Evolutionary conservation across 1,140 invertebrate genomes (phyloP).

Genomic region (Brachystomella parvula): DNA sequence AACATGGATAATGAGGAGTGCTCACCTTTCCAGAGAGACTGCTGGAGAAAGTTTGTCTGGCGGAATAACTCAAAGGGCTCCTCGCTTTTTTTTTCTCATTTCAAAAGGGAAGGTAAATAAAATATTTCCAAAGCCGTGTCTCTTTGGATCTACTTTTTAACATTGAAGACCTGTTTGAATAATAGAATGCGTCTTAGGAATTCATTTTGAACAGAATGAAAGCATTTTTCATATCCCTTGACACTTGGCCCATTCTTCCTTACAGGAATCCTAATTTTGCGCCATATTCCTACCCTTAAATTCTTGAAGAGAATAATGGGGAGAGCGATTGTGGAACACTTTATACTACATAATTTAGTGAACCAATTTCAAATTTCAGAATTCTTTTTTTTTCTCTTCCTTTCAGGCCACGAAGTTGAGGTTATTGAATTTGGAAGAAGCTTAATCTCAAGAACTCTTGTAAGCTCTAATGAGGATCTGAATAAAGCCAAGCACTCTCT

Average conservation of each 20-base stretch:
- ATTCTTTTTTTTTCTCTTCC: too few species aligned
- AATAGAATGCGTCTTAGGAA: too few species aligned
- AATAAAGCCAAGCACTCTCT: neutral
- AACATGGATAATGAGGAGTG: slow-evolving; percentile 6
- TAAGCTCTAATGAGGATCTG: neutral
- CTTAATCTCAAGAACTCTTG: neutral
- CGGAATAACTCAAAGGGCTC: neutral
- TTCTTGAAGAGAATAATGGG: too few species aligned
- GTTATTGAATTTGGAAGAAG: neutral
- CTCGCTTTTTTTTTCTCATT: neutral
- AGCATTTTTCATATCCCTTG: neutral
- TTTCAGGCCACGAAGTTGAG: too few species aligned
- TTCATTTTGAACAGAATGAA: too few species aligned
- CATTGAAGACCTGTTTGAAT: too few species aligned
- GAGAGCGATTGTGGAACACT: too few species aligned
- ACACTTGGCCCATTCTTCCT: neutral
- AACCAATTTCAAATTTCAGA: too few species aligned
- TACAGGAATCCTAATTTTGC: neutral
- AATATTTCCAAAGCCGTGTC: neutral
- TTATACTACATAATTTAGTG: too few species aligned
- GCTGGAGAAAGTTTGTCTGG: neutral
- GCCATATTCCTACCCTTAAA: too few species aligned
- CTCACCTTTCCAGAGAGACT: neutral
- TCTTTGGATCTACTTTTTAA: neutral
- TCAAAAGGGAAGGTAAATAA: neutral